Conservation (phyloP, 2,113 vertebrate species). For the Eonycteris spelaea region DNA sequence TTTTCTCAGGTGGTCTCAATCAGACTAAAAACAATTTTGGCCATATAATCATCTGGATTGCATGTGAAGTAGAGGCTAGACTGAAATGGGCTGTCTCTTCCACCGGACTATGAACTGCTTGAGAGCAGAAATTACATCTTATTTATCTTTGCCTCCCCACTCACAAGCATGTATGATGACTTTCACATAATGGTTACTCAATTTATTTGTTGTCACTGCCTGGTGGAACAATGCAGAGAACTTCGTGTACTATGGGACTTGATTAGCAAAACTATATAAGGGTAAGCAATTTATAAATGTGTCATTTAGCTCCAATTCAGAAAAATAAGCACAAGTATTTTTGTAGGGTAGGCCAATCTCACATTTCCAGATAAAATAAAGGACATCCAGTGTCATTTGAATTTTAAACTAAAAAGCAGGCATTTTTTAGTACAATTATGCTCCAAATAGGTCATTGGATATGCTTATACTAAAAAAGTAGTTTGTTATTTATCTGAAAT, state of each 20-base stretch:
- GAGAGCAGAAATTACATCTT: neutral
- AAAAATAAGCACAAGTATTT: neutral
- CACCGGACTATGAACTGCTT: neutral
- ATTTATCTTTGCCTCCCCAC: neutral
- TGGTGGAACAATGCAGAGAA: neutral
- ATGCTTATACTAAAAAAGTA: neutral
- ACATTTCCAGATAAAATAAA: neutral
- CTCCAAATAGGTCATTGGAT: neutral
- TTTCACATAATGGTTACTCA: neutral
- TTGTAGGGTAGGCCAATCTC: neutral
- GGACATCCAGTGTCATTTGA: neutral
- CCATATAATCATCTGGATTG: neutral
- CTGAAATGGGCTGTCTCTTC: neutral
- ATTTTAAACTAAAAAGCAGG: slow-evolving; percentile 2
- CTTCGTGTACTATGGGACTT: neutral
- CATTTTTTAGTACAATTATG: neutral
- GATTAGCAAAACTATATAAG: neutral
- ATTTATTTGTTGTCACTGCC: neutral
- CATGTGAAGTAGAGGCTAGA: neutral
- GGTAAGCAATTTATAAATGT: neutral
- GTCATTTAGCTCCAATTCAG: neutral
- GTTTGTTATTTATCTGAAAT: neutral
- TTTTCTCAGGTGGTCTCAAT: neutral
- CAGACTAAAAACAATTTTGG: neutral
- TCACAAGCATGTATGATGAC: neutral